Base-by-base conservation (phyloP, 2,888 invertebrate species). In the Antitype chi region DNA sequence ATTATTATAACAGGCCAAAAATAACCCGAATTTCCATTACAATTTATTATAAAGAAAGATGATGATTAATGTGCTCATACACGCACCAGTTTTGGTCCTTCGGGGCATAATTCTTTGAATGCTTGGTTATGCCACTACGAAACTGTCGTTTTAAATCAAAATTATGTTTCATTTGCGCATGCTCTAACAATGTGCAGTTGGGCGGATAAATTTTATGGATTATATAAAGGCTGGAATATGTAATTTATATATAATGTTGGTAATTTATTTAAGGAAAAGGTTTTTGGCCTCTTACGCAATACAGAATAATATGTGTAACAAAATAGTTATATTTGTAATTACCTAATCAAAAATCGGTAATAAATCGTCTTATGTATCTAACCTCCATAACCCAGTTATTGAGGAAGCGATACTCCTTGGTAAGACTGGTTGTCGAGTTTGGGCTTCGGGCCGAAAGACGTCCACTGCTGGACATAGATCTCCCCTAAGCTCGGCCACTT, bases 131-230 rank as follows among this genome's bases (percentile, higher is more conserved):
- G 62, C 57, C 70, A 71, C 67, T 76, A 80, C 82, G 53, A 76
- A 74, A 73, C 74, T 78, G 78, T 80, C 80, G 59, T 80, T 85
- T 85, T 88, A 88, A 89, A 89, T 89, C 88, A 88, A 88, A 87
- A 76, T 89, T 88, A 88, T 74, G 74, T 84, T 81, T 70, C 73
- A 69, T 62, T 20, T 55, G 64, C 53, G 76, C 68, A 67, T 67
- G 64, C 70, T 70, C 67, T 80, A 80, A 78, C 74, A 78, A 43
- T 73, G 43, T 64, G 55, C 64, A 73, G 74, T 74, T 70, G 49
- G 55, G 13, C 0, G 63, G 76, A 81, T 81, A 70, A 73, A 80
- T 84, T 84, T 82, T 76, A 87, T 76, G 74, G 74, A n/a, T 69
- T 60, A 52, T 62, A 67, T 47, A 62, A 57, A 68, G 15, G n/a